phyloP scores from a whole-genome alignment of 53 echinoderm and acorn worm species.

The Echinarachnius parma region DNA sequence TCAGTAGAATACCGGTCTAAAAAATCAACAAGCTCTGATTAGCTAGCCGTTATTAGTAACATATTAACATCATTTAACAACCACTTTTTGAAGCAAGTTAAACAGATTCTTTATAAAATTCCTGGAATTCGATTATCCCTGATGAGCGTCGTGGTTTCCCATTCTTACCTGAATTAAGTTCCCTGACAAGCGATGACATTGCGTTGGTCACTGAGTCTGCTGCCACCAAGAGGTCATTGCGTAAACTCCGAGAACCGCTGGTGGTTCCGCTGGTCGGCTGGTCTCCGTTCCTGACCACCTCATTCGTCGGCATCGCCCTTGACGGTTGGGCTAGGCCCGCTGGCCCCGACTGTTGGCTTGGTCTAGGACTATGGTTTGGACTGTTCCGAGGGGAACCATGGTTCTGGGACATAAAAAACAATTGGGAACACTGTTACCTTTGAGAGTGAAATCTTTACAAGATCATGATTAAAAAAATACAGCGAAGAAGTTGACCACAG shows the following conservation, averaged over 20 bases:
- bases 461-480: too few relatives aligned
- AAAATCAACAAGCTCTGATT: too few relatives aligned
- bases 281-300: constrained; percentile 60
- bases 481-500: too few relatives aligned
- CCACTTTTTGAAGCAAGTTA: too few relatives aligned
- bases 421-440: not conserved
- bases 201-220: constrained; percentile 96
- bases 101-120: too few relatives aligned
- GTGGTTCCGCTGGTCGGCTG: constrained; percentile 24
- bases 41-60: too few relatives aligned
- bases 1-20: too few relatives aligned
- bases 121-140: too few relatives aligned
- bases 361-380: constrained; percentile 79
- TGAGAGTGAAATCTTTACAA: too few relatives aligned
- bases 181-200: constrained; percentile 93
- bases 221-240: constrained; percentile 84
- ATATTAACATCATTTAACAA: too few relatives aligned
- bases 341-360: constrained; percentile 55
- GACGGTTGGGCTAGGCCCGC: constrained; percentile 50
- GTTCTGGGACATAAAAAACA: constrained; percentile 50
- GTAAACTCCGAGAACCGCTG: constrained; percentile 71
- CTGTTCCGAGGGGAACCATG: constrained; percentile 94
- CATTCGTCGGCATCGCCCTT: constrained; percentile 45
- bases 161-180: constrained; percentile 83
- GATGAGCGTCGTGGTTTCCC: too few relatives aligned